These are phyloP conservation scores for Miichthys miiuy DNA, from an alignment of 2,797 vertebrate genomes.

Conservation along the genomic window DNA sequence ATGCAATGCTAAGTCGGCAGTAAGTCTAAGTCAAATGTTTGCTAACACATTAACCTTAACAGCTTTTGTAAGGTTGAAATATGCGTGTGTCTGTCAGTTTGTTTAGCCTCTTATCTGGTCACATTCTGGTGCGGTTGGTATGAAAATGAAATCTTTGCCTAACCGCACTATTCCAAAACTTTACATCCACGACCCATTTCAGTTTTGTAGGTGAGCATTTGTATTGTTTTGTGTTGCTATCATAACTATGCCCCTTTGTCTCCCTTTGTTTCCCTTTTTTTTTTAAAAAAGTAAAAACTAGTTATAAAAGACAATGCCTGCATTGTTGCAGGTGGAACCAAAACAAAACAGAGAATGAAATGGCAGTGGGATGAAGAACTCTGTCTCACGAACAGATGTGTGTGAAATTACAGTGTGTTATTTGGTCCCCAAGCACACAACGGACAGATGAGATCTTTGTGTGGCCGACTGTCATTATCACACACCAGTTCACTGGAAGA, in stretches of 20 bases:
- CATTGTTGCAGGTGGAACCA: conserved; percentile 19
- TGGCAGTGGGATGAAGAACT: neutral
- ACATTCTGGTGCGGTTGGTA: conserved; percentile 21
- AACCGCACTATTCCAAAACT: conserved; percentile 23
- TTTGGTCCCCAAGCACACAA: conserved; percentile 3
- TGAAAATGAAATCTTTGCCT: conserved; percentile 29
- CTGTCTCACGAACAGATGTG: conserved; percentile 14
- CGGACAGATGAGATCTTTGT: conserved; percentile 37
- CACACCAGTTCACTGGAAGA: conserved; percentile 22
- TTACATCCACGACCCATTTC: conserved; percentile 32
- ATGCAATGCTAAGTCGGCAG: neutral
- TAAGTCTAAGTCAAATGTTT: neutral
- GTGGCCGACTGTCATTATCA: conserved; percentile 25
- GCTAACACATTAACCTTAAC: neutral
- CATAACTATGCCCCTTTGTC: conserved; percentile 13
- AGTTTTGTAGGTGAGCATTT: conserved; percentile 26
- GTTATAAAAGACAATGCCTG: conserved; percentile 18
- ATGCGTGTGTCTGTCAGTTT: neutral
- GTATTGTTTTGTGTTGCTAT: conserved; percentile 28
- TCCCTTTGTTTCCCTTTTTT: conserved; percentile 3
- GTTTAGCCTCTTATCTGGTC: neutral
- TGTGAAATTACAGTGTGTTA: conserved; percentile 29
- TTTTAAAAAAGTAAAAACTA: neutral
- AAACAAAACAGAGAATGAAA: conserved; percentile 5
- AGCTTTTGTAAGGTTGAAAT: neutral